A percentile compares a stretch with the other conserved stretches of the same genome.
Conservation (phyloP, 2,113 vertebrate genomes). For the Onychorhynchus coronatus region DNA sequence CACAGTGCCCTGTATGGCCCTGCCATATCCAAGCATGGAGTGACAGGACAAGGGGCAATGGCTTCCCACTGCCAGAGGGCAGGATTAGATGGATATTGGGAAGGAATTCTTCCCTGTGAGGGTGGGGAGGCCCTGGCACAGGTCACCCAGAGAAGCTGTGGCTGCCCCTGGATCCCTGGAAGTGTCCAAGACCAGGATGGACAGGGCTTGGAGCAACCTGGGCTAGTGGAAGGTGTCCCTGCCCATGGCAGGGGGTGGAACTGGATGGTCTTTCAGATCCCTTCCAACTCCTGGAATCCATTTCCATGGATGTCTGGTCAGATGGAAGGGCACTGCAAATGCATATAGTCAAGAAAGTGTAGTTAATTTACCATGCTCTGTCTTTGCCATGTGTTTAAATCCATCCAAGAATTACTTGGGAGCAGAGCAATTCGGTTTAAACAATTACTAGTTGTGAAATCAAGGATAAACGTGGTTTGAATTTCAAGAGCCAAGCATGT, state of each 20-base stretch:
- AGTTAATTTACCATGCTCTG: background rate
- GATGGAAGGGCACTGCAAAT: background rate
- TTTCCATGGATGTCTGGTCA: background rate
- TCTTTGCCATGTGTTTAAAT: background rate
- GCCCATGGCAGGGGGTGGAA: background rate
- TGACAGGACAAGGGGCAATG: background rate
- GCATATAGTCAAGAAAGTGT: fast-evolving
- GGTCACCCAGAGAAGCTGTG: background rate
- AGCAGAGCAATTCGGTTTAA: background rate
- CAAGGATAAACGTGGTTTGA: background rate
- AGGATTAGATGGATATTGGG: fast-evolving
- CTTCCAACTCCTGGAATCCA: background rate
- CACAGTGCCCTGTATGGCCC: background rate
- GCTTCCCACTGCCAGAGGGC: fast-evolving
- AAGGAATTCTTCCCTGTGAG: background rate
- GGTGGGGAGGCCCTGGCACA: background rate
- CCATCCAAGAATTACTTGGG: background rate
- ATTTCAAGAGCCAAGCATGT: background rate
- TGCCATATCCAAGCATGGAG: background rate
- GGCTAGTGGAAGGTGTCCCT: background rate
- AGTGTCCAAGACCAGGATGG: background rate
- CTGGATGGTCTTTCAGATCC: background rate
- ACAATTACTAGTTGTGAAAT: background rate
- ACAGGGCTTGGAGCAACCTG: fast-evolving
- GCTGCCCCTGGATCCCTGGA: background rate